These are phyloP conservation scores for Otis tarda DNA, from an alignment of 2,113 vertebrate species.

Conservation along the genomic window DNA sequence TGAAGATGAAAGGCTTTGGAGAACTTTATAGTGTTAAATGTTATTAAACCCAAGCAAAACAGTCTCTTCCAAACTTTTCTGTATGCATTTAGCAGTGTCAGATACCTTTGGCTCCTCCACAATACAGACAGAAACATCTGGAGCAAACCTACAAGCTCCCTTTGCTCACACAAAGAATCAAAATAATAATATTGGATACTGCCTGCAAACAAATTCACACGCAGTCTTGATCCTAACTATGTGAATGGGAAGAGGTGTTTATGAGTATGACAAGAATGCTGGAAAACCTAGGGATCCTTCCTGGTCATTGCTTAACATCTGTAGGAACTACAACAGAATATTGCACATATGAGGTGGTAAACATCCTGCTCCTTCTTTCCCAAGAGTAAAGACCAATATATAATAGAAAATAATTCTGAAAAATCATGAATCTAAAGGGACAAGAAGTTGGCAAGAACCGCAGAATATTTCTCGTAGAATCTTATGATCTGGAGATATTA, in stretches of 20 bases:
- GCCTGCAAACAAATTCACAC: background rate
- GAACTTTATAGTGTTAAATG: background rate
- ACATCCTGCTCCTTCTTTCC: background rate
- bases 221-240: background rate
- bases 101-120: background rate
- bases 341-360: background rate
- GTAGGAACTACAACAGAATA: background rate
- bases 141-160: background rate
- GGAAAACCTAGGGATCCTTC: background rate
- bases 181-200: background rate
- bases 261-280: background rate
- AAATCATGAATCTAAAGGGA: background rate
- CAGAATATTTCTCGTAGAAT: background rate
- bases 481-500: background rate
- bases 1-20: conserved; percentile 10
- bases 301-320: background rate
- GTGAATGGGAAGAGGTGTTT: background rate
- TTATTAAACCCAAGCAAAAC: background rate
- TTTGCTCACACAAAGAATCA: background rate
- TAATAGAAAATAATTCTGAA: background rate
- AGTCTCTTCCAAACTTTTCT: background rate
- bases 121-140: background rate
- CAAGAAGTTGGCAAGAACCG: background rate
- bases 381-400: background rate
- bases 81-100: background rate